phyloP scores from a whole-genome alignment of 2,113 vertebrate species.

The Hystrix cristata region DNA sequence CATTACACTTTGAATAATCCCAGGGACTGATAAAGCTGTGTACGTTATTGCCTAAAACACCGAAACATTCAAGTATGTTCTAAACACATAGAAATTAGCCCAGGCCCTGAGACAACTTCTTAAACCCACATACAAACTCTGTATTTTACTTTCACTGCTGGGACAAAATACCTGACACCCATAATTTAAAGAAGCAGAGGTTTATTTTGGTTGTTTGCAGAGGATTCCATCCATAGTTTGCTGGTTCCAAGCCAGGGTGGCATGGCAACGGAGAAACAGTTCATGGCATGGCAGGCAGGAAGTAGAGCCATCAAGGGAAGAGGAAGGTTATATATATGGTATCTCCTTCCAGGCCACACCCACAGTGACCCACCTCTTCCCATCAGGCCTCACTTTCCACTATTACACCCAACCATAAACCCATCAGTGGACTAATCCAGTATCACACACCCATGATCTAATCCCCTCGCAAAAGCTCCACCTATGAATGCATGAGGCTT shows the following conservation, averaged over 20 bases:
- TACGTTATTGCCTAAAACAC: neutral
- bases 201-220: neutral
- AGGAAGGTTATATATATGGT: neutral
- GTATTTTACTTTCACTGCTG: neutral
- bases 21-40: constrained; percentile 57
- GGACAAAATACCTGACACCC: neutral
- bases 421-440: neutral
- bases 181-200: neutral
- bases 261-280: neutral
- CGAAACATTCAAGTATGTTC: constrained; percentile 34
- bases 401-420: neutral
- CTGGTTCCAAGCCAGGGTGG: neutral
- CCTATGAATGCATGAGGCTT: neutral
- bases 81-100: constrained; percentile 34
- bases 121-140: neutral
- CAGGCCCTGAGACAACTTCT: neutral
- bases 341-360: neutral
- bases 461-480: neutral
- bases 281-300: neutral
- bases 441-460: neutral
- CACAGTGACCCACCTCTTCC: neutral
- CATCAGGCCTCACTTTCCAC: neutral
- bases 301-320: neutral
- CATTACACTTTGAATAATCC: neutral
- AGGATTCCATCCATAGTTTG: neutral